Base-by-base conservation (phyloP, 2,113 vertebrate species). In the Zingel zingel region DNA sequence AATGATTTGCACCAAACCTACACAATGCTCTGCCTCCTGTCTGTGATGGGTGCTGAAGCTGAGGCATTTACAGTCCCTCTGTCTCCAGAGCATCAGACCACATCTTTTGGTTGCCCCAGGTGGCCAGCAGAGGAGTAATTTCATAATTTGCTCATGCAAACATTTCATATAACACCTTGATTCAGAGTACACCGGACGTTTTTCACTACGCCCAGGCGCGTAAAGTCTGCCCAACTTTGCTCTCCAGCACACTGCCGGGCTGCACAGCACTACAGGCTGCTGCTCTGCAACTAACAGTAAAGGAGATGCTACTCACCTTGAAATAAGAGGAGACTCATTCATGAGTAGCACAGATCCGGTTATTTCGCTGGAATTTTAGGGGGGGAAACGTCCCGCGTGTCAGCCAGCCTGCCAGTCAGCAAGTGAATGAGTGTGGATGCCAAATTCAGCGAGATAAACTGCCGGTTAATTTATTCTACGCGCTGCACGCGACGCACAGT, bases 221-320 rank as follows among this genome's bases (percentile, higher is more conserved):
- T 75, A 64, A 90, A 92, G 88, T 90, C 81, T 33, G 21, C 3
- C 74, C 63, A 93, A 93, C 86, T 91, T 93, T 87, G 18, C 61
- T 72, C 58, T 25, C 27, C 9, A 23, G 70, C 45, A 51, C 62
- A 70, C 45, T 21, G 64, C 54, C 1, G 23, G 13, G 47, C 48
- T 61, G 79, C 77, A 19, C 48, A 61, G 79, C 77, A 27, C 74
- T 21, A 33, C 36, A 15, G 5, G 61, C 27, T 62, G 53, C 77
- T 16, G 83, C 39, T 57, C 66, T 12, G 64, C 75, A 4, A 3
- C 25, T 43, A 25, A 50, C 45, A 43, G 65, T 8, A 39, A 65
- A 50, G 39, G 81, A 77, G 21, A n/a, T 36, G 66, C 23, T 18
- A 86, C 93, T 94, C 92, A 94, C 93, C 92, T 93, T 92, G 86